Percentiles rank a stretch among this genome's conserved stretches.
Evolutionary conservation across 2,888 invertebrate species (phyloP).

Genomic region (Pachydiplax longipennis): DNA sequence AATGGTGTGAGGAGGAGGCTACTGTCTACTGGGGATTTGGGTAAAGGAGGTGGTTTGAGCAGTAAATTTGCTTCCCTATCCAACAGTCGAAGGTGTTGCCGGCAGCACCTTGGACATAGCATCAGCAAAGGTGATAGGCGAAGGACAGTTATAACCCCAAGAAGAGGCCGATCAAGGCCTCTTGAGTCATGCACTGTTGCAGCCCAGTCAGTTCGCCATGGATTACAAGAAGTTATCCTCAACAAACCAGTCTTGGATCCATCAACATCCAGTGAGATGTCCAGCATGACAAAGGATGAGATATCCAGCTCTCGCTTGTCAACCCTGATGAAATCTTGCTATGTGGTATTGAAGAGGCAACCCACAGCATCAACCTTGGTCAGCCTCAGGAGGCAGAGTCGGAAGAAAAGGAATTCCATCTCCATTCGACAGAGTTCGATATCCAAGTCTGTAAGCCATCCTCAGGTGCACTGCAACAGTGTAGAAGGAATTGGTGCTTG

Average conservation of each 20-base stretch:
- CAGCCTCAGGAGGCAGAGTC: not conserved
- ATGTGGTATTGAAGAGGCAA: not conserved
- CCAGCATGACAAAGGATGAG: not conserved
- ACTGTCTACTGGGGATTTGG: conserved; percentile 21
- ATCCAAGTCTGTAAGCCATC: conserved; percentile 4
- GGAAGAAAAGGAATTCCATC: conserved; percentile 4
- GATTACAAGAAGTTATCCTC: not conserved
- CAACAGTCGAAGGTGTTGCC: not conserved
- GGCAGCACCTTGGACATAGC: not conserved
- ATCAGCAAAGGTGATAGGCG: conserved; percentile 4
- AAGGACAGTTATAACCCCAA: conserved; percentile 16
- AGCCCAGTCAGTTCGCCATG: not conserved
- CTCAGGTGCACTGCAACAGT: conserved; percentile 10
- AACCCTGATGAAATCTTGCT: not conserved
- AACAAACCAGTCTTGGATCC: conserved; percentile 18
- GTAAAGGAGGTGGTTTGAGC: not conserved
- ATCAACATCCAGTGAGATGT: not conserved
- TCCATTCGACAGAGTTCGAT: conserved; percentile 6
- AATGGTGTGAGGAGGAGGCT: not conserved
- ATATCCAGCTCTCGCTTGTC: not conserved
- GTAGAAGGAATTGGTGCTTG: conserved; percentile 7
- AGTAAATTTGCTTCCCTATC: not conserved
- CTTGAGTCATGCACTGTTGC: not conserved
- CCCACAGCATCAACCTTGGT: not conserved
- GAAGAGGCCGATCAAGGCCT: conserved; percentile 12